phyloP scores from a whole-genome alignment of 2,888 invertebrate genomes.

The Gastracanthus pulcherrimus region DNA sequence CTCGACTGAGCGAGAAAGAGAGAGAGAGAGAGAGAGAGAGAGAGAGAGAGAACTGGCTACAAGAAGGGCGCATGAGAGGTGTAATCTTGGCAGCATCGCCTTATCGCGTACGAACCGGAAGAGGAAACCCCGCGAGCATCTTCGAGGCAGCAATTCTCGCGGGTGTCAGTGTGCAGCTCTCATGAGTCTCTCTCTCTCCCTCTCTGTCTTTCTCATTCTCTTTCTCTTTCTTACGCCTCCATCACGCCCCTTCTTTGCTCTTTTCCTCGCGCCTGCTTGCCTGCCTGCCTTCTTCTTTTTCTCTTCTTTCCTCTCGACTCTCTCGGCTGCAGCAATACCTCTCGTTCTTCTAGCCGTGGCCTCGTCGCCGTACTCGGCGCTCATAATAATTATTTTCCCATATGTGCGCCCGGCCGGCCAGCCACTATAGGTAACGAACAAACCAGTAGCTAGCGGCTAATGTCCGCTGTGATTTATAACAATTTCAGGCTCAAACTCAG shows the following conservation, averaged over 20 bases:
- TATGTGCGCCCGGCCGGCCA: constrained; percentile 60
- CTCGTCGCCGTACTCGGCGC: constrained; percentile 61
- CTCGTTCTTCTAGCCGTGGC: background rate
- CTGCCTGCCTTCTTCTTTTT: background rate
- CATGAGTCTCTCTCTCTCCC: constrained; percentile 31
- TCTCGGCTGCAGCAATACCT: too few species aligned
- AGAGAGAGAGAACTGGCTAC: too few species aligned
- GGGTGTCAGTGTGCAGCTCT: constrained; percentile 60
- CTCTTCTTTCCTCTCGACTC: background rate
- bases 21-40: background rate
- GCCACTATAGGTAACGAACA: constrained; percentile 60
- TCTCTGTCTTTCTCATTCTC: constrained; percentile 27
- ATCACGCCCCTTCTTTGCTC: constrained; percentile 41
- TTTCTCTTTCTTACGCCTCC: constrained; percentile 28
- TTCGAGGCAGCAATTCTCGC: constrained; percentile 59
- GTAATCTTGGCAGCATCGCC: constrained; percentile 58
- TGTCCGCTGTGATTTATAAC: constrained; percentile 71
- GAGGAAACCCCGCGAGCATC: constrained; percentile 63
- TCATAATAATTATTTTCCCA: constrained; percentile 74
- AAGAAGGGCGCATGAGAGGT: constrained; percentile 24
- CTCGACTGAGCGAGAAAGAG: background rate
- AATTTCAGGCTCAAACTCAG: constrained; percentile 62
- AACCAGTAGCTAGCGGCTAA: constrained; percentile 69
- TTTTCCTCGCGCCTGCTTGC: constrained; percentile 26
- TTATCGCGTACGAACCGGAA: constrained; percentile 64